Evolutionary conservation across 2,888 invertebrate genomes (phyloP).

Genomic region (Pachydiplax longipennis): DNA sequence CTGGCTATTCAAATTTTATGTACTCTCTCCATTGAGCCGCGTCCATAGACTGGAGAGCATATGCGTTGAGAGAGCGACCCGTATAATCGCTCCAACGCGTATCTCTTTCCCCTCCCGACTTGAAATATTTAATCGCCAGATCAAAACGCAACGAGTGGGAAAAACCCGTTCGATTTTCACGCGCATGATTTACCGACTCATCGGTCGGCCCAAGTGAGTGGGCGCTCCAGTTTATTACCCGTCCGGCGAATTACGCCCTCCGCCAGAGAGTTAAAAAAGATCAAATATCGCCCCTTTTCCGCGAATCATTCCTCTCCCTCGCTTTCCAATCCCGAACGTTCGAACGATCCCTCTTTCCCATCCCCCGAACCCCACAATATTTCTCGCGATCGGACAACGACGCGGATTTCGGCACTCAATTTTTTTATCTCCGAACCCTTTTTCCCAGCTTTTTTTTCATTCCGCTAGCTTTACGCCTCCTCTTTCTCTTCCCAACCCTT

Average conservation of each 20-base stretch:
- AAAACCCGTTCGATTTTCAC: background rate
- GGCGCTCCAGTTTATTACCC: constrained; percentile 17
- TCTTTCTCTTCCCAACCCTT: background rate
- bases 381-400: constrained; percentile 14
- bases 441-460: background rate
- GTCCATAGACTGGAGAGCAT: too few species aligned
- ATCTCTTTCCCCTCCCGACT: background rate
- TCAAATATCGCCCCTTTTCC: constrained; percentile 6
- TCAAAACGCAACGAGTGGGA: constrained; percentile 2
- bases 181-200: constrained; percentile 28
- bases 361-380: background rate
- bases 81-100: background rate
- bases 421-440: background rate
- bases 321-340: background rate
- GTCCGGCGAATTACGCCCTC: constrained; percentile 15
- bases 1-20: too few species aligned
- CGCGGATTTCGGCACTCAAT: constrained; percentile 26
- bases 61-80: background rate
- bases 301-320: background rate
- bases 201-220: background rate
- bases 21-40: too few species aligned
- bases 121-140: constrained; percentile 40
- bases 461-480: background rate
- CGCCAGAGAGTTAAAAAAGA: background rate
- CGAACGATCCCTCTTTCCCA: background rate